Percentiles rank a stretch among this genome's conserved stretches.
Evolutionary conservation across 2,888 invertebrate genomes (phyloP).

Genomic region (Lacanobia wlatinum): DNA sequence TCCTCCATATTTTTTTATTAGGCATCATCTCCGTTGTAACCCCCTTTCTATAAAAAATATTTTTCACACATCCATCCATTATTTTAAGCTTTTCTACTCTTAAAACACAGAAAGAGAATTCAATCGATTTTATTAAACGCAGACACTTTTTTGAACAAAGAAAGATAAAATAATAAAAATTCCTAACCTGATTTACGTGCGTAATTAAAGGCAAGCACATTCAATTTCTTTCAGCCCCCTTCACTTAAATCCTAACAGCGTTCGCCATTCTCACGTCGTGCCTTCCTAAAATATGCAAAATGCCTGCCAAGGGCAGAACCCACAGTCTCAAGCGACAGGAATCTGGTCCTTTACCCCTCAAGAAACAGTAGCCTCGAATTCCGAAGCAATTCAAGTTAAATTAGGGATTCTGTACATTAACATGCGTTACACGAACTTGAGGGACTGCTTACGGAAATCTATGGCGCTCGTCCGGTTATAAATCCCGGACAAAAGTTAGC

Average conservation of each 20-base stretch:
- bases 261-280: conserved; percentile 29
- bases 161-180: not conserved
- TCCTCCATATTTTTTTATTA: no score
- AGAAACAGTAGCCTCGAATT: conserved; percentile 14
- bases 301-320: conserved; percentile 24
- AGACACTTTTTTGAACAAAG: no score
- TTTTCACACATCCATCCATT: no score
- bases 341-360: conserved; percentile 20
- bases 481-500: no score
- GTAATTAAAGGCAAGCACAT: conserved; percentile 28
- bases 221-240: conserved; percentile 20
- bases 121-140: not conserved
- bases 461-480: conserved; percentile 31
- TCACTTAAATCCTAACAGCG: conserved; percentile 26
- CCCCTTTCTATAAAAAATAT: no score
- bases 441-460: conserved; percentile 42
- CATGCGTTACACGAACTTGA: conserved; percentile 40
- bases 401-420: conserved; percentile 37
- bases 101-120: no score
- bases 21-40: no score
- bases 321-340: conserved; percentile 7
- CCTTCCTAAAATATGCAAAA: conserved; percentile 49
- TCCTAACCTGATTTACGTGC: not conserved
- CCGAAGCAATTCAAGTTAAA: conserved; percentile 41
- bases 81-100: no score